phyloP scores from a whole-genome alignment of 2,797 vertebrate species.

The Eutrigla gurnardus region DNA sequence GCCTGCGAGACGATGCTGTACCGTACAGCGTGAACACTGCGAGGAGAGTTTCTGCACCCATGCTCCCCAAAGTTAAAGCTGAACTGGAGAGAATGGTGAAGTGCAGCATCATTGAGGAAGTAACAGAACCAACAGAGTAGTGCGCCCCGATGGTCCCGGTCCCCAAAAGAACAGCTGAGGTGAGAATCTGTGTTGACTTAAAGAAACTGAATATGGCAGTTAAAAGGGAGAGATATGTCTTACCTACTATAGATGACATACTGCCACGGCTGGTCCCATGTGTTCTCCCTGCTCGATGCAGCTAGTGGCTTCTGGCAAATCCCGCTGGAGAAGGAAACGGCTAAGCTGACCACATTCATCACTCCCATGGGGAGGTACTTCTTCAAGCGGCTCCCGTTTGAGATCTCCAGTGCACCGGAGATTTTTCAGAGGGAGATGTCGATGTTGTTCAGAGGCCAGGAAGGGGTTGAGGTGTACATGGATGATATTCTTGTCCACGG shows the following conservation, averaged over 20 bases:
- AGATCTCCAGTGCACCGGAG: not conserved
- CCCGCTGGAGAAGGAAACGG: not conserved
- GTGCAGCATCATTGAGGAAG: not conserved
- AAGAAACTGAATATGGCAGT: not conserved
- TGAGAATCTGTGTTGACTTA: not conserved
- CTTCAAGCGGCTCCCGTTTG: not conserved
- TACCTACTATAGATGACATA: not conserved
- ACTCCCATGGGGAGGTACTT: not conserved
- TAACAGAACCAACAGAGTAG: not conserved
- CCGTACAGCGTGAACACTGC: not conserved
- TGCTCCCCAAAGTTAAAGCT: not conserved
- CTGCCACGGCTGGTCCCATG: not conserved
- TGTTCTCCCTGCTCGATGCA: slow-evolving; percentile 7
- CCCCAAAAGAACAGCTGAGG: not conserved
- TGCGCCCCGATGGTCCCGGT: not conserved
- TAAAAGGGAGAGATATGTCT: no score
- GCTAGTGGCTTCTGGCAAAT: slow-evolving; percentile 25
- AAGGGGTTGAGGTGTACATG: not conserved
- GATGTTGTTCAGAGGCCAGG: not conserved
- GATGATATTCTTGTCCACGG: slow-evolving; percentile 6
- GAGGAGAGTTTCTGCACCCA: not conserved
- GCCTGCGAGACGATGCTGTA: not conserved
- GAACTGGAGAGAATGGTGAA: slow-evolving; percentile 3
- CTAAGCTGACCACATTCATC: slow-evolving; percentile 5
- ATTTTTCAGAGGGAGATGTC: slow-evolving; percentile 14